A percentile compares a stretch with the other conserved stretches of the same genome.
Conservation (phyloP, 2,888 invertebrate species). For the Lampropteryx suffumata region DNA sequence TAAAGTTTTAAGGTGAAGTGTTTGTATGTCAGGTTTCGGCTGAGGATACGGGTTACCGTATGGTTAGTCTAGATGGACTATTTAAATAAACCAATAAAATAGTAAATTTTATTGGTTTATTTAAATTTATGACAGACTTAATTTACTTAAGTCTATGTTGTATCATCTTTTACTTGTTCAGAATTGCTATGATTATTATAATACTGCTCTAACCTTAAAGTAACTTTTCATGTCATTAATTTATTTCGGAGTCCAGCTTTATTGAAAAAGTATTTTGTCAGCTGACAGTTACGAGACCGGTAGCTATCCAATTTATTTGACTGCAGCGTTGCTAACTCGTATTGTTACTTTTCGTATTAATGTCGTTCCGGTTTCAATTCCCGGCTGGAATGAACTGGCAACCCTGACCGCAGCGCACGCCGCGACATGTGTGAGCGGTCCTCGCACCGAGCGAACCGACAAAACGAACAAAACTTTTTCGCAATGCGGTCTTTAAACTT, state of each 20-base stretch:
- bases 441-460: slow-evolving; percentile 46
- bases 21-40: no score
- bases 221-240: not conserved
- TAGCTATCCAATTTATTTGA: slow-evolving; percentile 34
- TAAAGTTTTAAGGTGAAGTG: not conserved
- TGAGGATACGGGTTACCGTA: no score
- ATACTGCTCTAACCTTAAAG: no score
- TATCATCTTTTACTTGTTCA: no score
- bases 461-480: slow-evolving; percentile 72
- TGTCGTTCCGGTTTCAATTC: slow-evolving; percentile 37
- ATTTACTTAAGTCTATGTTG: no score
- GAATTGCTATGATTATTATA: no score
- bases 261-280: slow-evolving; percentile 30
- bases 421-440: slow-evolving; percentile 69
- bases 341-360: slow-evolving; percentile 38
- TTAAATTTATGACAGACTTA: no score
- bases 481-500: slow-evolving; percentile 74
- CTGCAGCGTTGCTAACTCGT: slow-evolving; percentile 33
- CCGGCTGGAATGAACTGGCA: slow-evolving; percentile 33
- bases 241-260: not conserved
- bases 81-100: no score
- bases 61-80: no score
- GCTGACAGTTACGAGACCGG: slow-evolving; percentile 28
- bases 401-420: slow-evolving; percentile 40
- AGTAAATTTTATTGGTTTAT: no score